These are phyloP conservation scores for Etheostoma spectabile DNA, from an alignment of 2,113 vertebrate genomes.

Conservation along the genomic window DNA sequence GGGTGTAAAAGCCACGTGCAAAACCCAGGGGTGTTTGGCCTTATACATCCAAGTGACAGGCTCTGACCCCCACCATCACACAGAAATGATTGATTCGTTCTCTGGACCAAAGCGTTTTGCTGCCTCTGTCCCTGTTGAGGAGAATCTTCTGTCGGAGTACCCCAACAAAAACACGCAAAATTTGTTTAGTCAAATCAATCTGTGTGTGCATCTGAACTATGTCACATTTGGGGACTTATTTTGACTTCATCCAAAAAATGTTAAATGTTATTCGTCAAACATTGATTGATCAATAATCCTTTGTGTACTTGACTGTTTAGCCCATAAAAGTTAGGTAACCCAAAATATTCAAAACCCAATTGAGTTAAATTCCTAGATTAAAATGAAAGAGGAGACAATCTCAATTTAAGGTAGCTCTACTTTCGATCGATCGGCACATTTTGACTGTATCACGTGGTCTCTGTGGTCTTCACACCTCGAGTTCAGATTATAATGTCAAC, in stretches of 20 bases:
- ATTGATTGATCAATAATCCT: neutral
- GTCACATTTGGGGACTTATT: too few relatives aligned
- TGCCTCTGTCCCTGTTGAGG: neutral
- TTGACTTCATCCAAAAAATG: neutral
- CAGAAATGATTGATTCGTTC: conserved; percentile 3
- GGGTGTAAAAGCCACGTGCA: neutral
- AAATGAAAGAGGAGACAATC: neutral
- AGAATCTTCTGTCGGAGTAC: neutral
- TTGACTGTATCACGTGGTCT: too few relatives aligned
- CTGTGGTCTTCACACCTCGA: neutral
- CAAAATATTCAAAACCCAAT: neutral
- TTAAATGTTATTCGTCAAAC: neutral
- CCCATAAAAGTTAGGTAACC: neutral
- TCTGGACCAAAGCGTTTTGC: neutral
- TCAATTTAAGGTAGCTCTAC: neutral
- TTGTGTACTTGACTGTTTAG: neutral
- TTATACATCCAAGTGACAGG: conserved; percentile 2
- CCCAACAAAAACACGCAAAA: neutral
- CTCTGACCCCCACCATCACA: conserved; percentile 9
- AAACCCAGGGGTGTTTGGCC: neutral
- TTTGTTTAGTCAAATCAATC: neutral
- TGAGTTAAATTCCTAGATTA: neutral
- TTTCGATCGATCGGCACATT: too few relatives aligned
- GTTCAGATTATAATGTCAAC: neutral
- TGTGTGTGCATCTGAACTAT: neutral